Evolutionary conservation across 2,888 invertebrate genomes (phyloP), one percentile per base, ranked within the genome.

Genomic region (Melanchra persicariae): DNA sequence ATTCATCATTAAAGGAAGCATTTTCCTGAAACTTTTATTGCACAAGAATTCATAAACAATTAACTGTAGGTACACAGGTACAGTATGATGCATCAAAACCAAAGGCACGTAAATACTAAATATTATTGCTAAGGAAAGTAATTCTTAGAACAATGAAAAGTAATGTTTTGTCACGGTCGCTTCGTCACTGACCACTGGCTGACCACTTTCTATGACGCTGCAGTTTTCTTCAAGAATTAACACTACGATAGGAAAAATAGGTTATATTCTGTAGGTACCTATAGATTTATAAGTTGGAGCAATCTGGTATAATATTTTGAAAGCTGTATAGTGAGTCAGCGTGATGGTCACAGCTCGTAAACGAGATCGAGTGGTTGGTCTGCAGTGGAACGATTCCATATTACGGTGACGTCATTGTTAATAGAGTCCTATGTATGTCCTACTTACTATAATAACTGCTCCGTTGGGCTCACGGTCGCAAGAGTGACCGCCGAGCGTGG

Each of bases 111-210:
- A 30, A 30, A 30, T 47, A n/a, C 47, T 17, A 22, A 24, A 57
- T 10, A 49, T 24, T 9, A 43, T 22, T 52, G 34, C 34, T 57
- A 43, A 43, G 24, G 57, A 71, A 71, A 40, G 45, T 73, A 30
- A 34, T 51, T 43, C 22, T 19, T 30, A 6, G 26, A 60, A 71
- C 5, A 1, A 52, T 37, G 15, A 52, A 19, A 5, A 45, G 15
- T 15, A 15, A 73, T 9, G 22, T 4, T 12, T 26, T 47, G 62
- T 30, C 19, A 12, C 22, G 22, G 52, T 26, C 26, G 43, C 26
- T 19, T 34, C 34, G 45, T 49, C 61, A 66, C 34, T 6, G 62
- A 71, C 73, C 73, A 47, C 73, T n/a, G 10, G 47, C 12, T 47
- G 45, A 61, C 74, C 63, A 24, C 30, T 47, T 40, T 34, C 26